Base-by-base conservation (phyloP, 2,113 vertebrate genomes). In the Nerophis ophidion region DNA sequence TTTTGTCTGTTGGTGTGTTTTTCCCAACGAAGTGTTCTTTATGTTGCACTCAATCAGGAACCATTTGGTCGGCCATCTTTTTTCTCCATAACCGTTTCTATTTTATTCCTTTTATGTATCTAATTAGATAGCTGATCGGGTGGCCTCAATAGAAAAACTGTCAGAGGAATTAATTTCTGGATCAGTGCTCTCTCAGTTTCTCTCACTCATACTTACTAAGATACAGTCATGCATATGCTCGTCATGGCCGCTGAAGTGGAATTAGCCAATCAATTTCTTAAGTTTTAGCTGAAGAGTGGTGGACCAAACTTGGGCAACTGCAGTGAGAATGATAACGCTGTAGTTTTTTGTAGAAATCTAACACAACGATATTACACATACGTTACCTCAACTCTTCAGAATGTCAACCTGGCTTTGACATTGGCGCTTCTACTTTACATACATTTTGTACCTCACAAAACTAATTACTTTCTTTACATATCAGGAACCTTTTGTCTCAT, bases 101-200 rank as follows among this genome's bases (percentile, higher is more conserved):
- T 50, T 34, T 17, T 8, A 42, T 35, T 53, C 15, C 26, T 15
- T 57, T 55, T 35, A 48, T 75, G 75, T 66, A 71, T 77, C 71
- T 83, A 84, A 85, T 88, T 80, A 77, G 82, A 80, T 80, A 67
- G 56, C 72, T 71, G 75, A 81, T 81, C 68, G 73, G 79, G 71
- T 55, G 55, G 66, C 62, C 74, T 73, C 70, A 83, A 79, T 70
- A 70, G 77, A 70, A 67, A 75, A 75, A 57, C 75, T 84, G 85
- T 85, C 82, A 84, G 66, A 73, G 59, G 62, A 59, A 63, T 67
- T 86, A 80, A 79, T 34, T 83, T 84, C 76, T 84, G 78, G 76
- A 75, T 80, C 70, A 60, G 45, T 73, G 83, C 81, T 49, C 74
- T 65, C 59, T 68, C 73, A 63, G 33, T 16, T 48, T 47, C 50